These are phyloP conservation scores for Pongo pygmaeus DNA, from an alignment of 2,113 vertebrate species.

Conservation along the genomic window DNA sequence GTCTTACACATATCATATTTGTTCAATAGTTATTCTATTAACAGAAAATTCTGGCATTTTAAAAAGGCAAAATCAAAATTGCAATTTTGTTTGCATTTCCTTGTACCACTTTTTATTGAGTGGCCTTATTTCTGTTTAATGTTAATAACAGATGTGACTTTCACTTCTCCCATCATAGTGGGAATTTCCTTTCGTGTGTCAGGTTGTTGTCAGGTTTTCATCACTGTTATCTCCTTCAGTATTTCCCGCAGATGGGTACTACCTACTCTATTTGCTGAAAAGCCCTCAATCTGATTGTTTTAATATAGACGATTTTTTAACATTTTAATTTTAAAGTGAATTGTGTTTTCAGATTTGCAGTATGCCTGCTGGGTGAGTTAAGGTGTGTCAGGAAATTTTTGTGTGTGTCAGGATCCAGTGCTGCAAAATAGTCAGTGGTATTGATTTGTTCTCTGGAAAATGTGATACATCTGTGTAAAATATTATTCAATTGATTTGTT, in stretches of 20 bases:
- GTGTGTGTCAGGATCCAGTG: slow-evolving; percentile 8
- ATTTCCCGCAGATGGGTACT: slow-evolving; percentile 26
- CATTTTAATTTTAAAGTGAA: slow-evolving; percentile 66
- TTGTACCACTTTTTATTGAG: background rate
- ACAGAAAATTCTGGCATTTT: background rate
- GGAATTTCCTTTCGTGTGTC: slow-evolving; percentile 76
- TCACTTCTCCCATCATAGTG: slow-evolving; percentile 54
- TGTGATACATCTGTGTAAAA: slow-evolving; percentile 63
- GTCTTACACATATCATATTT: background rate
- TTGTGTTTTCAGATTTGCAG: slow-evolving; percentile 33
- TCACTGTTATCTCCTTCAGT: slow-evolving; percentile 46
- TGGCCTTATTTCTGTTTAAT: slow-evolving; percentile 39
- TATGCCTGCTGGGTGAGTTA: slow-evolving; percentile 28
- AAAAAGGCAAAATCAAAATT: background rate
- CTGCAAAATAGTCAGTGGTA: slow-evolving; percentile 48
- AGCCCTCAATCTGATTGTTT: background rate
- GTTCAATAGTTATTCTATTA: background rate
- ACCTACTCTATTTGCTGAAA: background rate
- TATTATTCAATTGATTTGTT: slow-evolving; percentile 66
- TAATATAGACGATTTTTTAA: slow-evolving; percentile 3
- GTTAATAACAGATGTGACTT: slow-evolving; percentile 69
- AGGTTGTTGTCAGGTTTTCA: slow-evolving; percentile 69
- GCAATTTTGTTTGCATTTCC: background rate
- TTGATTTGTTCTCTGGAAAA: slow-evolving; percentile 63
- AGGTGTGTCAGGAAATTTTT: slow-evolving; percentile 1